phyloP scores from a whole-genome alignment of 2,888 invertebrate species.

The Julus scanicus region DNA sequence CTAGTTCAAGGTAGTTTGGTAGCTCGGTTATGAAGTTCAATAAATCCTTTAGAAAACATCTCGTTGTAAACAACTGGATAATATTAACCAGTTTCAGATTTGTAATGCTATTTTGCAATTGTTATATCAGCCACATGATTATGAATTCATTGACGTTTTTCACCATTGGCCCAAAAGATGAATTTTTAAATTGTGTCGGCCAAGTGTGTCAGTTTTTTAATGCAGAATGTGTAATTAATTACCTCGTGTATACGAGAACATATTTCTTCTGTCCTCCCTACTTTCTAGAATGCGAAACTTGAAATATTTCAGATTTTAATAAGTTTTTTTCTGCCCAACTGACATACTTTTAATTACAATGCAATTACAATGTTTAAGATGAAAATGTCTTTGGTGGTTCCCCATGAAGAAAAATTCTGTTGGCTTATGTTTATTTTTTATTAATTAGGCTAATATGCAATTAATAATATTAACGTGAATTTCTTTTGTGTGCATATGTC shows the following conservation, averaged over 20 bases:
- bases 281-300: not conserved
- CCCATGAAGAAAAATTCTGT: too few relatives aligned
- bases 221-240: not conserved
- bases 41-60: not conserved
- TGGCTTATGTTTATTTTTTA: too few relatives aligned
- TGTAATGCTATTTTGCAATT: not conserved
- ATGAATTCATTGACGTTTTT: not conserved
- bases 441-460: too few relatives aligned
- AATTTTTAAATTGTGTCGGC: conserved; percentile 4
- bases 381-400: too few relatives aligned
- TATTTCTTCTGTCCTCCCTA: not conserved
- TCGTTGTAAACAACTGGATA: not conserved
- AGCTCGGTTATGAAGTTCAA: not conserved
- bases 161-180: not conserved
- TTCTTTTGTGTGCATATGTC: too few relatives aligned
- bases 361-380: not conserved
- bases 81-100: not conserved
- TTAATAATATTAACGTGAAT: too few relatives aligned
- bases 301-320: not conserved
- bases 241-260: not conserved
- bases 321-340: not conserved
- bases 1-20: conserved; percentile 12
- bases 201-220: conserved; percentile 31
- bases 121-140: not conserved
- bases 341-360: not conserved